Evolutionary conservation across 2,797 vertebrate genomes (phyloP).

Genomic region (Acropternis orthonyx): DNA sequence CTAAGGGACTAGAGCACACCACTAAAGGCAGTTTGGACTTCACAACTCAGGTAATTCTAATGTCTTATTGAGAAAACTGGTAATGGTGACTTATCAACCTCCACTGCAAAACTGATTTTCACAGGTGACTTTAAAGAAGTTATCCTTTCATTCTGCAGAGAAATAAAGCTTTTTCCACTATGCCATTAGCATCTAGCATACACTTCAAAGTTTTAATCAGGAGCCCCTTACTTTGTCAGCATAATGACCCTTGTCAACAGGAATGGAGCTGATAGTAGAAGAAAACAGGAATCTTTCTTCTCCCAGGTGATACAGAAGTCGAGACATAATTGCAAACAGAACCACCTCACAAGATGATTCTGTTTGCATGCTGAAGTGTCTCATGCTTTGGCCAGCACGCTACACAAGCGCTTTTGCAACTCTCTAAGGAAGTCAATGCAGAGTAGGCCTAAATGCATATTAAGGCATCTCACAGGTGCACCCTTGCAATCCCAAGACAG

Average conservation of each 20-base stretch:
- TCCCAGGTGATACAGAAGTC: accelerated
- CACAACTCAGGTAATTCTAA: accelerated
- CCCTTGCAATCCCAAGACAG: neutral
- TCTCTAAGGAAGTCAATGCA: neutral
- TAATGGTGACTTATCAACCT: neutral
- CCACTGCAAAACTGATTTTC: neutral
- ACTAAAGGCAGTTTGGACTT: neutral
- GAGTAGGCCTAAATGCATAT: neutral
- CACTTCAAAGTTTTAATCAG: neutral
- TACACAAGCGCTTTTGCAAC: neutral
- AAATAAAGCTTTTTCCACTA: neutral
- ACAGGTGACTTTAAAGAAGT: neutral
- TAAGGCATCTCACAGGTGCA: neutral
- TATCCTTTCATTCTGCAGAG: neutral
- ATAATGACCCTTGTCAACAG: neutral
- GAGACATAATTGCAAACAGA: neutral
- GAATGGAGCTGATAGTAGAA: neutral
- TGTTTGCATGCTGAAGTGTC: neutral
- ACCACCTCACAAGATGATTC: neutral
- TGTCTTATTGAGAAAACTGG: neutral
- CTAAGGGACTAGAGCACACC: neutral
- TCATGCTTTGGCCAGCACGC: neutral
- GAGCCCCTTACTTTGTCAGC: neutral
- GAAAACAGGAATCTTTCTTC: neutral
- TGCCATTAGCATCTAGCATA: accelerated